phyloP scores from a whole-genome alignment of 2,888 invertebrate genomes.

The Athalia rosae region DNA sequence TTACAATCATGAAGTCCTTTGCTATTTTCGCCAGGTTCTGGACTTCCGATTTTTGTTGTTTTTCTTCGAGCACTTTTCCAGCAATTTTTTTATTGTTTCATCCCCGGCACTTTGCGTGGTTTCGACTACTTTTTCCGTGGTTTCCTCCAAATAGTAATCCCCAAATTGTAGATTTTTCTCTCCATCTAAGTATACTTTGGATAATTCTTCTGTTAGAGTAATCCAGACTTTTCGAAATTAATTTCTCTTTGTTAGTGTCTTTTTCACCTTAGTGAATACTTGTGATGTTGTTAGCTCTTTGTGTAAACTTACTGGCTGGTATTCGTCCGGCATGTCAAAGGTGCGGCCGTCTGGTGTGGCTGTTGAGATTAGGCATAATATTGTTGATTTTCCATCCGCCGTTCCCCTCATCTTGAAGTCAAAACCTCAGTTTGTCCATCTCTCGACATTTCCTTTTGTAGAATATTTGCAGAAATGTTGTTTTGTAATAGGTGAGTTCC shows the following conservation, averaged over 20 bases:
- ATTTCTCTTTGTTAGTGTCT: slow-evolving; percentile 51
- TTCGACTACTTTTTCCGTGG: slow-evolving; percentile 40
- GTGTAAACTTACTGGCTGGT: slow-evolving; percentile 44
- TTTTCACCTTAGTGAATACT: slow-evolving; percentile 49
- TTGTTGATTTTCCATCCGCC: slow-evolving; percentile 48
- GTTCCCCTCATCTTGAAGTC: slow-evolving; percentile 46
- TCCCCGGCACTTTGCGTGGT: too few species aligned
- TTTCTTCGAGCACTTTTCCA: too few species aligned
- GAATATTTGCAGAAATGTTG: too few species aligned
- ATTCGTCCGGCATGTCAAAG: slow-evolving; percentile 47
- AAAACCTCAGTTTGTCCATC: slow-evolving; percentile 52
- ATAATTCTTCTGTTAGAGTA: slow-evolving; percentile 47
- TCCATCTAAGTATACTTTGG: slow-evolving; percentile 47
- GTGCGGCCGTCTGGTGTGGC: slow-evolving; percentile 48
- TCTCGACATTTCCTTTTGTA: too few species aligned
- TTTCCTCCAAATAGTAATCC: slow-evolving; percentile 47
- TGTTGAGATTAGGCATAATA: slow-evolving; percentile 51
- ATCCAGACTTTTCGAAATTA: slow-evolving; percentile 52
- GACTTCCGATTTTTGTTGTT: too few species aligned
- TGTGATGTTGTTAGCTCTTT: slow-evolving; percentile 43
- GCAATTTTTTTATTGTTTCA: too few species aligned
- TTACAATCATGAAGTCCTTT: slow-evolving; percentile 45
- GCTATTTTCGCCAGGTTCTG: slow-evolving; percentile 39
- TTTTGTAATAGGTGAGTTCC: too few species aligned
- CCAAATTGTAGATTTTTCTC: slow-evolving; percentile 49